These are phyloP conservation scores for Platerodrilus igneus DNA, from an alignment of 2,888 invertebrate species.

Conservation along the genomic window DNA sequence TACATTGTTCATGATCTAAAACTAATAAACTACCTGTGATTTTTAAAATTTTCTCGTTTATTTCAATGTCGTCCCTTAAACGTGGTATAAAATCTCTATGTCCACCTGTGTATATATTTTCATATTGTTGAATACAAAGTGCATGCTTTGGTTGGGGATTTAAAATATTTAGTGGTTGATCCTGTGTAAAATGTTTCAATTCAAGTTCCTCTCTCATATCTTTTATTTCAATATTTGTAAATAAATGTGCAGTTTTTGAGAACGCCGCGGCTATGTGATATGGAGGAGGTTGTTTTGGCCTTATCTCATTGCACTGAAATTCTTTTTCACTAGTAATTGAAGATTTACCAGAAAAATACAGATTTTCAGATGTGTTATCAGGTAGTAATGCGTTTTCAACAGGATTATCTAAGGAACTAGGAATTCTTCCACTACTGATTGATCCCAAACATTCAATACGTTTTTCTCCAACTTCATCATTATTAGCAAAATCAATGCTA, in stretches of 20 bases:
- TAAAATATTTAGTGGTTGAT: conserved; percentile 32
- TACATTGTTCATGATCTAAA: conserved; percentile 6
- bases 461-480: conserved; percentile 5
- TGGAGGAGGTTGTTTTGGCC: conserved; percentile 62
- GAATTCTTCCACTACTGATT: conserved; percentile 4
- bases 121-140: conserved; percentile 5
- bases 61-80: conserved; percentile 5
- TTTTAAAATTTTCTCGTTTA: conserved; percentile 10
- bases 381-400: conserved; percentile 6
- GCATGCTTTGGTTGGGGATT: conserved; percentile 30
- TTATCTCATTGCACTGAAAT: conserved; percentile 8
- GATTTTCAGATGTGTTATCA: conserved; percentile 1
- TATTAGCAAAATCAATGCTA: no score
- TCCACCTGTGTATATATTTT: conserved; percentile 3
- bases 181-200: conserved; percentile 34
- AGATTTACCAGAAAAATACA: no score
- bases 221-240: conserved; percentile 42
- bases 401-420: conserved; percentile 5
- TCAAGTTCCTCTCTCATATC: conserved; percentile 21
- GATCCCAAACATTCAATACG: conserved; percentile 9
- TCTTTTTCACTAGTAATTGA: conserved; percentile 10
- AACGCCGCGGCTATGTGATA: conserved; percentile 81
- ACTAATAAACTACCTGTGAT: conserved; percentile 8
- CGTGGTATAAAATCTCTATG: neutral
- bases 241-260: conserved; percentile 72